Evolutionary conservation across 2,888 invertebrate genomes (phyloP).

Genomic region (Nemotelus pantherinus): DNA sequence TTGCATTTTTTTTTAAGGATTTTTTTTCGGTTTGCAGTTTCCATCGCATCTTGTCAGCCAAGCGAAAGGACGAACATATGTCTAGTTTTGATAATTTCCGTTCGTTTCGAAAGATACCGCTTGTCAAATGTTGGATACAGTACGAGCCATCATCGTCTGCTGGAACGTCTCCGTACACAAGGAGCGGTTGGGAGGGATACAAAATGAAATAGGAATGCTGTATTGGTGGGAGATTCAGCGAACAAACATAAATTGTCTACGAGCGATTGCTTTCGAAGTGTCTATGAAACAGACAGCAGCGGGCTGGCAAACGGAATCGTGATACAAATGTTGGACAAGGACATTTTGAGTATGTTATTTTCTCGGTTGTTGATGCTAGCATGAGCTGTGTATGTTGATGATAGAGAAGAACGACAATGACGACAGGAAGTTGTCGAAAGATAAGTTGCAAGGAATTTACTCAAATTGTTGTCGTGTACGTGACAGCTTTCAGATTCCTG

Average conservation of each 20-base stretch:
- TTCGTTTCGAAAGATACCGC: constrained; percentile 2
- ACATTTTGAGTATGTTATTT: constrained; percentile 19
- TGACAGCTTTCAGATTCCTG: constrained; percentile 26
- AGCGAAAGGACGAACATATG: constrained; percentile 22
- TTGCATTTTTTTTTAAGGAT: constrained; percentile 7
- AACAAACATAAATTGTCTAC: background rate
- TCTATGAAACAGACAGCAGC: background rate
- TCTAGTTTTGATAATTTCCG: constrained; percentile 36
- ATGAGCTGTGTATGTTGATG: background rate
- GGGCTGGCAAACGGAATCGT: constrained; percentile 18
- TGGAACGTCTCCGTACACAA: background rate
- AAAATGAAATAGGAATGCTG: background rate
- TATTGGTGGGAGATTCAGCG: background rate
- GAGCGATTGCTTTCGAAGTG: constrained; percentile 32
- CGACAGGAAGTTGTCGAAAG: constrained; percentile 17
- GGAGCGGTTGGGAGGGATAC: background rate
- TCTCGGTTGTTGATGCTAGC: background rate
- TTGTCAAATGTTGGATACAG: constrained; percentile 8
- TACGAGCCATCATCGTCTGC: background rate
- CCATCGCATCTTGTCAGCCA: background rate
- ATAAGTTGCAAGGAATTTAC: constrained; percentile 27
- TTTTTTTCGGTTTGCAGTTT: background rate
- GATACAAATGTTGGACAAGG: constrained; percentile 30
- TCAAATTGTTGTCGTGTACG: constrained; percentile 36
- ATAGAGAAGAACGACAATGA: background rate